Percentiles rank a stretch among this genome's conserved stretches.
Conservation (phyloP, 2,113 vertebrate genomes). For the Gnathonemus echidnorhynchus region DNA sequence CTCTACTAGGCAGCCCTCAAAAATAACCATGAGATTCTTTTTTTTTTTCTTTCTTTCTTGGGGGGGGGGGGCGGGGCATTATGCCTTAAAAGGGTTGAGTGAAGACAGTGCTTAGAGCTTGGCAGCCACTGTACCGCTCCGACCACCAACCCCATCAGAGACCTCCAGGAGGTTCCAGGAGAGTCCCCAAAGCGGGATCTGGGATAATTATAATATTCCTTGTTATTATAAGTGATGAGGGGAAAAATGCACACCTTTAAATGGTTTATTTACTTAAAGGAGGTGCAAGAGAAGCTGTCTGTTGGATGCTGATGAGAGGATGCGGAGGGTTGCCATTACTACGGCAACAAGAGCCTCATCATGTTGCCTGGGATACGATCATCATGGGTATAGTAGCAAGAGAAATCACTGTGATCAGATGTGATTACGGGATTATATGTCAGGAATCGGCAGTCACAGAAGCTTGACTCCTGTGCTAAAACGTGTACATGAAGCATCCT, state of each 20-base stretch:
- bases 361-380: conserved; percentile 3
- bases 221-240: background rate
- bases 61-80: background rate
- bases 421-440: background rate
- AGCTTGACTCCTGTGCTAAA: background rate
- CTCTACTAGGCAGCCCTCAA: background rate
- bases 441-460: background rate
- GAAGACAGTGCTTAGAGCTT: background rate
- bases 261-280: background rate
- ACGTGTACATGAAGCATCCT: background rate
- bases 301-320: background rate
- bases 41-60: no score
- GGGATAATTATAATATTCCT: background rate
- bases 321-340: background rate
- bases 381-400: background rate
- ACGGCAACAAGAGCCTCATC: background rate
- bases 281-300: background rate
- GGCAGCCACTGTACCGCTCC: no score
- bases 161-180: background rate
- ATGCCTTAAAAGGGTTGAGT: background rate
- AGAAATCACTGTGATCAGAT: background rate
- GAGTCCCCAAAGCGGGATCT: background rate
- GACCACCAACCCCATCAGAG: background rate
- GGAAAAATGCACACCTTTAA: background rate
- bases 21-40: background rate